These are phyloP conservation scores for Taurulus bubalis DNA, from an alignment of 2,113 vertebrate genomes.

Conservation along the genomic window DNA sequence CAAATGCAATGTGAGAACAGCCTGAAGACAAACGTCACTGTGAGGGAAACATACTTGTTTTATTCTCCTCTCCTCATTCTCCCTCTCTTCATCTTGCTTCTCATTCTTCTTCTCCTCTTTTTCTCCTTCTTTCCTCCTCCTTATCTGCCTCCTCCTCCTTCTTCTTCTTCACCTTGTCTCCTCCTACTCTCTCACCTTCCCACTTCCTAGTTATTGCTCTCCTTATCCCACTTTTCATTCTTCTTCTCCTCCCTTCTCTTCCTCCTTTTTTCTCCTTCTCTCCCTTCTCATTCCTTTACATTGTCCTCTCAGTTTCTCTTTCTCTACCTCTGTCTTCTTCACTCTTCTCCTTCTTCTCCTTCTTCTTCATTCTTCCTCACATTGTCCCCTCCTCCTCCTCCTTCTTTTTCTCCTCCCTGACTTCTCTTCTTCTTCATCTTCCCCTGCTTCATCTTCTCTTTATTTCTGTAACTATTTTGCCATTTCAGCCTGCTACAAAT, in stretches of 20 bases:
- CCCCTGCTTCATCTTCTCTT: not conserved
- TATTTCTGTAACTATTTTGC: not conserved
- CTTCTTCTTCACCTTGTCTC: not conserved
- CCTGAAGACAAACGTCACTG: not conserved
- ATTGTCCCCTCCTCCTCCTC: too few relatives aligned
- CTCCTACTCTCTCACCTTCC: too few relatives aligned
- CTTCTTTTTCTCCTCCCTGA: not conserved
- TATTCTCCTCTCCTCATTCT: not conserved
- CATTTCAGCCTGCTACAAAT: too few relatives aligned
- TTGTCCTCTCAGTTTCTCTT: too few relatives aligned
- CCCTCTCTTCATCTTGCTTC: not conserved
- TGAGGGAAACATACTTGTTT: too few relatives aligned
- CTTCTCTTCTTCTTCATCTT: not conserved
- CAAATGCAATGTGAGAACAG: slow-evolving; percentile 21
- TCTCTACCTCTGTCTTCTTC: too few relatives aligned
- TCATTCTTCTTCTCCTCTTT: not conserved
- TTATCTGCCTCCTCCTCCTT: not conserved
- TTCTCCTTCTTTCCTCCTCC: not conserved
- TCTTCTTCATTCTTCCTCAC: too few relatives aligned
- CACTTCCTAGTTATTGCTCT: too few relatives aligned
- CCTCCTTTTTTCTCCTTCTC: too few relatives aligned
- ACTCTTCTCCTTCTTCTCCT: too few relatives aligned
- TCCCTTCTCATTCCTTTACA: too few relatives aligned
- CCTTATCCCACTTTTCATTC: not conserved
- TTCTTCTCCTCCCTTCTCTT: too few relatives aligned